These are phyloP conservation scores for Aeoliscus strigatus DNA, from an alignment of 2,797 vertebrate genomes.

Conservation along the genomic window DNA sequence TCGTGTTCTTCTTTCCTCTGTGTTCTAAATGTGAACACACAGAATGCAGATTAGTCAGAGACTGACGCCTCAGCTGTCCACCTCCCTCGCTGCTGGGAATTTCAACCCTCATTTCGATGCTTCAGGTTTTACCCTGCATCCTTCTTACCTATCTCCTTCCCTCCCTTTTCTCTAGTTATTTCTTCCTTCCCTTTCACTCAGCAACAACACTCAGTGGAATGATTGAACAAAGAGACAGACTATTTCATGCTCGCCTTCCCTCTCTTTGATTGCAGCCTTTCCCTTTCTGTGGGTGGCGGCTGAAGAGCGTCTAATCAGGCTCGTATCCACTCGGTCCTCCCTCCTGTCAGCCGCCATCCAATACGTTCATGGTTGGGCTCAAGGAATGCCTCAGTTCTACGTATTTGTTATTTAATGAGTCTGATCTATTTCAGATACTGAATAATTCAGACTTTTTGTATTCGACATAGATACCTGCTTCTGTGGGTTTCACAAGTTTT, in stretches of 20 bases:
- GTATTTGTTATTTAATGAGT: no score
- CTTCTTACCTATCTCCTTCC: slow-evolving; percentile 1
- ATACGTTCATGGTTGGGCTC: slow-evolving; percentile 1
- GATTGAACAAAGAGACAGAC: slow-evolving; percentile 18
- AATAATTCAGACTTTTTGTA: no score
- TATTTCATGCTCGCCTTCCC: slow-evolving; percentile 33
- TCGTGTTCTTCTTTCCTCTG: slow-evolving; percentile 26
- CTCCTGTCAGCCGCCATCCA: slow-evolving; percentile 1
- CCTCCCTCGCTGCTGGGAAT: slow-evolving; percentile 18
- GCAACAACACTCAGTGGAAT: slow-evolving; percentile 15
- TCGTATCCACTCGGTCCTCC: slow-evolving; percentile 27
- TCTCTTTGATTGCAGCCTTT: slow-evolving; percentile 38
- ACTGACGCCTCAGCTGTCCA: slow-evolving; percentile 34
- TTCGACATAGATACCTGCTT: no score
- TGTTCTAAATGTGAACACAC: slow-evolving; percentile 21
- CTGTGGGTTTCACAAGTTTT: no score
- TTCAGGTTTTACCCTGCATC: slow-evolving; percentile 4
- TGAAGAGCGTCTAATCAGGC: slow-evolving; percentile 25
- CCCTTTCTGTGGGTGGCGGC: slow-evolving; percentile 21
- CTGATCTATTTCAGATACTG: neutral
- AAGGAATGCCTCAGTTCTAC: slow-evolving; percentile 8
- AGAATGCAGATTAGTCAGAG: slow-evolving; percentile 42
- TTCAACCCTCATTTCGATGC: slow-evolving; percentile 13
- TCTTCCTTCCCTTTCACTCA: neutral
- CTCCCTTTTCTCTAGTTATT: no score